Base-by-base conservation (phyloP, 2,113 vertebrate genomes). In the Eretmochelys imbricata region DNA sequence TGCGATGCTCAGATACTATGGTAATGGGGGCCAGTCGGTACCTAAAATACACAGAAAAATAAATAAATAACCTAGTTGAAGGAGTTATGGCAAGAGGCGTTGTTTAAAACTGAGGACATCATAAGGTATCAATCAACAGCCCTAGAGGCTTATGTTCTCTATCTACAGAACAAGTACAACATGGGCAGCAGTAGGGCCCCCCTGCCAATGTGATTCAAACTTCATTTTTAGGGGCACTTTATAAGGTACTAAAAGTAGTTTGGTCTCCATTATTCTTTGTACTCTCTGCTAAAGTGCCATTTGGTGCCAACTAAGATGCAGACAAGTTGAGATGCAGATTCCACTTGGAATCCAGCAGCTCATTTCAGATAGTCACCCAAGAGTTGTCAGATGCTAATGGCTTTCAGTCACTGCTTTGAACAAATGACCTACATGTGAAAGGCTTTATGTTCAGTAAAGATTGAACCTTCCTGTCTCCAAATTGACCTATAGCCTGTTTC, bases 161-260 rank as follows among this genome's bases (percentile, higher is more conserved):
- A 0, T 38, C 24, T 24, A 75, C 51, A 84, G 81, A 84, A 80
- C 16, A 89, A 27, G 2, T 84, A 35, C 27, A 82, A 79, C 10
- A n/a, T 8, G 46, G 22, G 14, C 53, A 90, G 29, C 59, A 46
- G 16, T 9, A 59, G 62, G 78, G 94, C n/a, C 89, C 50, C 8
- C 59, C 10, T 91, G 85, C 62, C 53, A 14, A 54, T 35, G 16
- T 84, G 49, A 69, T 72, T 91, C 81, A 50, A 80, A 93, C 46
- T 8, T 90, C 93, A 94, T 92, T 69, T 85, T 72, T 94, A 88
- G 91, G 82, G 82, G 69, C 80, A 16, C 29, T 59, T 94, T 7
- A n/a, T 88, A 65, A 84, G 53, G 57, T 85, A 65, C 17, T 94
- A 53, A 93, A 94, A 95, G 35, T 27, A 85, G 31, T 84, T 88